These are phyloP conservation scores for Ianthella basta DNA, from an alignment of 37 sponge, comb jelly and placozoan genomes.

Conservation along the genomic window DNA sequence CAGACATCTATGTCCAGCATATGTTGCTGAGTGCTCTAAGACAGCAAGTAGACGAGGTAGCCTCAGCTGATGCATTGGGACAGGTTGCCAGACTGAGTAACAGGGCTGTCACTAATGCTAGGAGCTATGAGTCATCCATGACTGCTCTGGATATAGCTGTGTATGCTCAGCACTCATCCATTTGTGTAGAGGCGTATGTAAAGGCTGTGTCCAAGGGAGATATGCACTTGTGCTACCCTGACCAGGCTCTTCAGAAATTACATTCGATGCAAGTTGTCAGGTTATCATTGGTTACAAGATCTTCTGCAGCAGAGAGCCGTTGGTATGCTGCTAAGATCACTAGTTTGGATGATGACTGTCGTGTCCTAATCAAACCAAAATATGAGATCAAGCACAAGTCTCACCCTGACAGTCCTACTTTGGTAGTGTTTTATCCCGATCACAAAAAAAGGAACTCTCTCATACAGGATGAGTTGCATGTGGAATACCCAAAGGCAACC, in stretches of 20 bases:
- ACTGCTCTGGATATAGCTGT: conserved; percentile 8
- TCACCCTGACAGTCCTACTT: too few species aligned
- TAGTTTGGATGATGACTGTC: neutral
- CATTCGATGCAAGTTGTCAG: neutral
- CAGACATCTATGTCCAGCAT: neutral
- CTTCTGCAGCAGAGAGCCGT: neutral
- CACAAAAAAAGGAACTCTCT: too few species aligned
- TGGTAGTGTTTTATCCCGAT: too few species aligned
- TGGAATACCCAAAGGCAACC: too few species aligned
- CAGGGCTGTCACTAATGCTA: neutral
- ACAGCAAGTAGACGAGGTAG: neutral
- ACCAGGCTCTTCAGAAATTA: neutral
- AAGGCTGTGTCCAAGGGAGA: neutral
- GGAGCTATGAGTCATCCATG: neutral
- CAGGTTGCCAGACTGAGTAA: neutral
- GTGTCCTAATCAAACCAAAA: neutral
- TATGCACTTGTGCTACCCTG: neutral
- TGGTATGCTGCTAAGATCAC: neutral
- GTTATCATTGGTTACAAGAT: neutral
- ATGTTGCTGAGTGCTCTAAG: neutral
- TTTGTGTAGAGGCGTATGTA: neutral
- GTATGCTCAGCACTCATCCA: conserved; percentile 14
- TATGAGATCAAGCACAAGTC: neutral
- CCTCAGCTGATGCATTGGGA: neutral
- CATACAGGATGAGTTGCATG: too few species aligned